Base-by-base conservation (phyloP, 2,888 invertebrate genomes). In the Oscheius sp. region DNA sequence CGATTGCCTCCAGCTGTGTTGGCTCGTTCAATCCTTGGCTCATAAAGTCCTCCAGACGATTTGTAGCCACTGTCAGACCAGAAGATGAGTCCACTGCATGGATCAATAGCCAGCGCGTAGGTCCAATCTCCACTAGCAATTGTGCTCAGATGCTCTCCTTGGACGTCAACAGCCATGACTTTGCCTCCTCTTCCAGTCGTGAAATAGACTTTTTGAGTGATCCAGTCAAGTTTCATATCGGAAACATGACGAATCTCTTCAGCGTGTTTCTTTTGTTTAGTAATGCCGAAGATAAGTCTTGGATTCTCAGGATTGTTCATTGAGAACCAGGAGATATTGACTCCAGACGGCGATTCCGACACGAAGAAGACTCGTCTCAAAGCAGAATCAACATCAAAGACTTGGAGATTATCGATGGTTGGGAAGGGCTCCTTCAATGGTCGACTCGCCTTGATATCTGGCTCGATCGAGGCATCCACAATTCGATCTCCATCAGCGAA, bases 121-220 rank as follows among this genome's bases (percentile, higher is more conserved):
- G 96, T 96, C 69, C 95, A 90, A 87, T 95, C 94, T 0, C 96
- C 96, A 82, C 93, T 90, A 0, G 94, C 92, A 68, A 97, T 94
- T 5, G 78, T 78, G n/a, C 72, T 66, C 8, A 78, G 25, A 65
- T 78, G 78, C 23, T 76, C 74, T 71, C 78, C 78, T 45, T 70
- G 69, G 6, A 73, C 67, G 65, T 78, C 78, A 12, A 78, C 69
- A 6, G 73, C 71, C 74, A 75, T 73, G 4, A 78, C 72, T 61
- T 84, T 83, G 58, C 93, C 94, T 82, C 95, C 95, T 0, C 93
- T 92, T 31, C 94, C 94, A 85, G 97, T 97, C 0, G 96, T 95
- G 95, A 96, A 98, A 87, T 96, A 97, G 39, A 98, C 91, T 64
- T 96, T 96, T 87, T 93, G 93, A 80, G 94, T 94, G 0, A 96